Conservation (phyloP, 2,888 invertebrate species). For the Idaea biselata region DNA sequence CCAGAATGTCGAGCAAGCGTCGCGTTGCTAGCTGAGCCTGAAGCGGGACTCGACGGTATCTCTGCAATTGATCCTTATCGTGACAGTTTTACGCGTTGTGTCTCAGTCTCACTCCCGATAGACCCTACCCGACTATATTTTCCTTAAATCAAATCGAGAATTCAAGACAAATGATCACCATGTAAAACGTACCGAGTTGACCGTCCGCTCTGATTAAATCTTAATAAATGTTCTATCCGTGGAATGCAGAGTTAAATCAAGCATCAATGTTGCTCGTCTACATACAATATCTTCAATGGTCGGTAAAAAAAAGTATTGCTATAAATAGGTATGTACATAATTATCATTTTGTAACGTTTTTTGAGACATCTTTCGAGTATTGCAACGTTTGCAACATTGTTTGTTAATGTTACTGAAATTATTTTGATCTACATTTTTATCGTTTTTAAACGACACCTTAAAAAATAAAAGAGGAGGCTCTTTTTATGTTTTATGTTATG, state of each 20-base stretch:
- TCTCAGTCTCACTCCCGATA: conserved; percentile 56
- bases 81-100: conserved; percentile 73
- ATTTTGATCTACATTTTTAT: too few relatives aligned
- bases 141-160: conserved; percentile 17
- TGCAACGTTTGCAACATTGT: too few relatives aligned
- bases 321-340: conserved; percentile 37
- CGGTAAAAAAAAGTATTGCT: conserved; percentile 17
- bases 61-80: conserved; percentile 68
- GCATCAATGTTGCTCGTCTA: not conserved
- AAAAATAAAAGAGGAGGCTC: too few relatives aligned
- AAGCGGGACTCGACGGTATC: conserved; percentile 63
- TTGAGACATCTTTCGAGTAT: conserved; percentile 37
- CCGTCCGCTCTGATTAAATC: not conserved
- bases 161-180: conserved; percentile 15
- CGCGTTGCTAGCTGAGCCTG: conserved; percentile 32
- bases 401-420: too few relatives aligned
- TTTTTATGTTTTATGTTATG: too few relatives aligned
- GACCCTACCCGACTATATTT: conserved; percentile 38
- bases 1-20: conserved; percentile 2
- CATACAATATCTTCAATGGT: not conserved
- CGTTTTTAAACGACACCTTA: too few relatives aligned
- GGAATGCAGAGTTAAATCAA: not conserved
- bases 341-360: conserved; percentile 32
- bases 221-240: not conserved
- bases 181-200: conserved; percentile 7